Conservation (phyloP, 2,797 vertebrate species). For the Pseudotriccus pelzelni region DNA sequence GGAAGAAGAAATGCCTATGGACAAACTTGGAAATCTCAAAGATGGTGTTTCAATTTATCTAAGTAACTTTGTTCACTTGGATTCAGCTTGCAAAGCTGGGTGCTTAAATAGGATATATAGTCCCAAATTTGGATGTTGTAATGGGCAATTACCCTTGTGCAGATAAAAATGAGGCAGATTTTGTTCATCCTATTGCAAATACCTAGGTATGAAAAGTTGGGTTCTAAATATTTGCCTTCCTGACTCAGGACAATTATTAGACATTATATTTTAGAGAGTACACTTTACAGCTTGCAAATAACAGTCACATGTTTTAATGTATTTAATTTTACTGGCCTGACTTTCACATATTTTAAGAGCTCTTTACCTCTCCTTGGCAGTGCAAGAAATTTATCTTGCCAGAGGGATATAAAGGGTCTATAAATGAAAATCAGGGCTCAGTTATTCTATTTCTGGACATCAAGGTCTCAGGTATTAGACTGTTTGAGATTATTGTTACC, state of each 20-base stretch:
- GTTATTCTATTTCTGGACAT: slow-evolving; percentile 42
- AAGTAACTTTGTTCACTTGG: not conserved
- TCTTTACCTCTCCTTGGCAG: not conserved
- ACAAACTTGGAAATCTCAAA: slow-evolving; percentile 22
- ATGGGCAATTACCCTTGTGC: not conserved
- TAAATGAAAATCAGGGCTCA: slow-evolving; percentile 46
- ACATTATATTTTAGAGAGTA: slow-evolving; percentile 45
- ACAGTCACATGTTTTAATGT: slow-evolving; percentile 49
- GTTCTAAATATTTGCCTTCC: slow-evolving; percentile 49
- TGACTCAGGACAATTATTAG: slow-evolving; percentile 50
- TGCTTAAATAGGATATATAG: not conserved
- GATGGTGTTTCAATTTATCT: not conserved
- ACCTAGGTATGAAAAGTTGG: not conserved
- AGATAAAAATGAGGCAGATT: slow-evolving; percentile 30
- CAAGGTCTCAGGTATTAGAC: slow-evolving; percentile 58
- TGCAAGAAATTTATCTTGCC: slow-evolving; percentile 34
- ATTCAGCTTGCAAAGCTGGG: not conserved
- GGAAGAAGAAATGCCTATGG: not conserved
- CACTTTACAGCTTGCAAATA: slow-evolving; percentile 50
- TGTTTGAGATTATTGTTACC: slow-evolving; percentile 57
- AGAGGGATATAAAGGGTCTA: slow-evolving; percentile 16
- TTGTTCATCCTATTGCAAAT: not conserved
- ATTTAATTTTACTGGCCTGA: slow-evolving; percentile 52
- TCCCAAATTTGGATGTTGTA: not conserved
- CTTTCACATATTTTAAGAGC: slow-evolving; percentile 49